A percentile compares a stretch with the other conserved stretches of the same genome.
phyloP scores from a whole-genome alignment of 2,888 invertebrate species.

The Xanthia icteritia region DNA sequence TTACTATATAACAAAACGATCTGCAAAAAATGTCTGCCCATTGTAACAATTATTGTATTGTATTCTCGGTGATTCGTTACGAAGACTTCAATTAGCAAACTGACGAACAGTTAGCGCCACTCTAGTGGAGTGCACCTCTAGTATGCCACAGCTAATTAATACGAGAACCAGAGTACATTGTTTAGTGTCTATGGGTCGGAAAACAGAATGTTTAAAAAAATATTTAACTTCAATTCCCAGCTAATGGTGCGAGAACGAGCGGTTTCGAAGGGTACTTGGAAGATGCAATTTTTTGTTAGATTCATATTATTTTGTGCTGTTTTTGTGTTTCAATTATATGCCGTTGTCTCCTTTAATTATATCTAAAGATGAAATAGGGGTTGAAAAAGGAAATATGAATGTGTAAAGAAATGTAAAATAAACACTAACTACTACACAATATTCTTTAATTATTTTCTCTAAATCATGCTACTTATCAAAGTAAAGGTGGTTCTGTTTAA shows the following conservation, averaged over 20 bases:
- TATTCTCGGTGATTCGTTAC: slow-evolving; percentile 41
- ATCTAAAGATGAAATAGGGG: background rate
- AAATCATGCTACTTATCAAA: background rate
- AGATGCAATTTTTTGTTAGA: background rate
- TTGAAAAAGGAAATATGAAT: background rate
- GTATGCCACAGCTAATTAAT: slow-evolving; percentile 66
- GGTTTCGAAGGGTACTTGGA: background rate
- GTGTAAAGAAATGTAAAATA: background rate
- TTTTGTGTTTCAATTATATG: no score
- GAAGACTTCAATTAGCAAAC: slow-evolving; percentile 63
- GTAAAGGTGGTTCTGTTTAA: background rate
- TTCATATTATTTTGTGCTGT: no score
- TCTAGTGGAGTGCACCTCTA: slow-evolving; percentile 54
- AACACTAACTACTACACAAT: background rate
- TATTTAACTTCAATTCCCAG: slow-evolving; percentile 15
- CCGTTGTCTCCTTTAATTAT: no score
- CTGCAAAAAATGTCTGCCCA: background rate
- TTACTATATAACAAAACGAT: background rate
- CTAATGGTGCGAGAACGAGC: slow-evolving; percentile 19
- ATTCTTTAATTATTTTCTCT: background rate
- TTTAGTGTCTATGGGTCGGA: slow-evolving; percentile 40
- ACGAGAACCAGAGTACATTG: slow-evolving; percentile 52
- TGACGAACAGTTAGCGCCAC: slow-evolving; percentile 48
- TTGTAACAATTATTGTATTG: slow-evolving; percentile 26
- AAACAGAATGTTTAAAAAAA: slow-evolving; percentile 35